Base-by-base conservation (phyloP, 1,140 invertebrate genomes). In the Scaptomyza hsui region DNA sequence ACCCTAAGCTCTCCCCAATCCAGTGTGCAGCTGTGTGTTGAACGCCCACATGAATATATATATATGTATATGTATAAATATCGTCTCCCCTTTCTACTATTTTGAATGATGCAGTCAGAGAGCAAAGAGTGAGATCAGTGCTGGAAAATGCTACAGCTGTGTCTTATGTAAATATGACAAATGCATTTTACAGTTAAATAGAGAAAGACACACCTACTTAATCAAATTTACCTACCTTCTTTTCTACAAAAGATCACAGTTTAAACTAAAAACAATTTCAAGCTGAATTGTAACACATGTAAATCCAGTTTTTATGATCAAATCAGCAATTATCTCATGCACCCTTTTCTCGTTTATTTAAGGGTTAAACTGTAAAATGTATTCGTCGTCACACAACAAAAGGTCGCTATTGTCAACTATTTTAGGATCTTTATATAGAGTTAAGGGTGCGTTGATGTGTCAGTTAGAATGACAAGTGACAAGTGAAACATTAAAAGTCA, bases 21-120 rank as follows among this genome's bases (percentile, higher is more conserved):
- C 77, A 75, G 60, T 60, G 51, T 68, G 57, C 67, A 62, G 61
- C 60, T 72, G 72, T 39, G 44, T 47, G 44, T 15, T 68, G 37
- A 18, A 65, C 68, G 61, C 68, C 68, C 68, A 71, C 68, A 57
- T 62, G 21, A 19, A 32, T 32, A 59, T 57, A 49, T 39, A 49
- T 44, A 53, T 24, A 32, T 32, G 51, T 57, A 49, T 39, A 49
- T 44, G 45, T 24, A 32, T 24, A 60, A 21, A 44, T 51, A 67
- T 32, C 55, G 32, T 42, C 45, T 32, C 41, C 18, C 10, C 26
- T 39, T 67, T 29, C 12, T 37, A 45, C 7, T 9, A 42, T n/a
- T 18, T 29, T n/a, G 37, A 13, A 37, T 55, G 52, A 55, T 41
- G 52, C 37, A 64, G 41, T 13, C 12, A 32, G 29, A 1, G 9